These are phyloP conservation scores for Clistopyga incitator DNA, from an alignment of 2,888 invertebrate species.

Conservation along the genomic window DNA sequence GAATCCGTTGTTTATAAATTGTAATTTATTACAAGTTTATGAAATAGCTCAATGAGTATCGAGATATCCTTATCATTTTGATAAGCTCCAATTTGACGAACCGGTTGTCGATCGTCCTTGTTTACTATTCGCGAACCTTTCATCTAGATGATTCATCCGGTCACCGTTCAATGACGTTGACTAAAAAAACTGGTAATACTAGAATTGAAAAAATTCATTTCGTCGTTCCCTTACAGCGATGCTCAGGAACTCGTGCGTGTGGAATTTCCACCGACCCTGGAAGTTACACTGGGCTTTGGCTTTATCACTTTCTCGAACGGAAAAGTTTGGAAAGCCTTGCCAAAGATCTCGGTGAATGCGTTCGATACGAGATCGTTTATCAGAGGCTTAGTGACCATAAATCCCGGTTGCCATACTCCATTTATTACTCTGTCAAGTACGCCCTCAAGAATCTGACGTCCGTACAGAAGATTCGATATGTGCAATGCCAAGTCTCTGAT, in stretches of 20 bases:
- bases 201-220: not conserved
- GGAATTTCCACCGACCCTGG: conserved; percentile 47
- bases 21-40: not conserved
- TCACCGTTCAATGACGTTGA: not conserved
- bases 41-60: not conserved
- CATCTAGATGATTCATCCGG: not conserved
- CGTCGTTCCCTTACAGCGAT: not conserved
- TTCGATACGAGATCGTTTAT: conserved; percentile 94
- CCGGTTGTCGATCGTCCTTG: not conserved
- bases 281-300: conserved; percentile 69
- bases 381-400: conserved; percentile 90
- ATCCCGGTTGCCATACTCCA: conserved; percentile 92
- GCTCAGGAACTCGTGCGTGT: conserved; percentile 16
- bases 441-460: conserved; percentile 88
- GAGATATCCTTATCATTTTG: not conserved
- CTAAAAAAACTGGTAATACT: conserved; percentile 22
- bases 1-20: not conserved
- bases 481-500: conserved; percentile 92
- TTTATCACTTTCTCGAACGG: conserved; percentile 89
- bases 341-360: conserved; percentile 93
- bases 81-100: not conserved
- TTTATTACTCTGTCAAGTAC: conserved; percentile 92
- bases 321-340: conserved; percentile 90
- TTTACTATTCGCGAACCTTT: not conserved
- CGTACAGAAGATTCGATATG: conserved; percentile 90